phyloP scores from a whole-genome alignment of 2,888 invertebrate species.

The Maniola hyperantus region DNA sequence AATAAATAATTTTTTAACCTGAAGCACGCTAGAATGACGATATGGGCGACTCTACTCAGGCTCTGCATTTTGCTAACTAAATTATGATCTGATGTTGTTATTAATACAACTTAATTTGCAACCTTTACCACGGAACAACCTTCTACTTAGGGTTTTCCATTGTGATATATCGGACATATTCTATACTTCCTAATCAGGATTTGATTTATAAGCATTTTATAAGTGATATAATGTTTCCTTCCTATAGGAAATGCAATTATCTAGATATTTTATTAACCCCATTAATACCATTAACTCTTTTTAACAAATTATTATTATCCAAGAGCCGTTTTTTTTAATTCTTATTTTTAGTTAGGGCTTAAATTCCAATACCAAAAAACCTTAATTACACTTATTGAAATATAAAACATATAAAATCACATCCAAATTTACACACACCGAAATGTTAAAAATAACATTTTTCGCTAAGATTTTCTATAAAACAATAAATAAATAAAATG shows the following conservation, averaged over 20 bases:
- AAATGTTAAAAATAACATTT: too few species aligned
- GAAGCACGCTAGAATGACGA: slow-evolving; percentile 61
- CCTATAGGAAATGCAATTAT: slow-evolving; percentile 22
- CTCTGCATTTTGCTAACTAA: slow-evolving; percentile 75
- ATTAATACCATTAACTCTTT: too few species aligned
- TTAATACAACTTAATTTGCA: slow-evolving; percentile 52
- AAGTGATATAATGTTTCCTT: slow-evolving; percentile 26
- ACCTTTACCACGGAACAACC: slow-evolving; percentile 55
- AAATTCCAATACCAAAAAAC: too few species aligned
- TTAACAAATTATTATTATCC: too few species aligned
- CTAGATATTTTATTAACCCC: too few species aligned
- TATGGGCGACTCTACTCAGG: slow-evolving; percentile 71
- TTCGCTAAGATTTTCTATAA: too few species aligned
- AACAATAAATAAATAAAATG: too few species aligned
- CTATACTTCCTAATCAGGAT: slow-evolving; percentile 38
- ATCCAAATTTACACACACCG: too few species aligned
- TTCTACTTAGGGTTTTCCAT: slow-evolving; percentile 55
- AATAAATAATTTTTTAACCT: slow-evolving; percentile 52
- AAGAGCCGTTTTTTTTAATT: too few species aligned
- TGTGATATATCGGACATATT: slow-evolving; percentile 35
- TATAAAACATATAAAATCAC: too few species aligned
- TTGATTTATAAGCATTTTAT: slow-evolving; percentile 37
- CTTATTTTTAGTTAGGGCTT: too few species aligned
- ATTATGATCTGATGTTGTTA: slow-evolving; percentile 52
- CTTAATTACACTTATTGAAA: too few species aligned